Percentiles rank a stretch among this genome's conserved stretches.
Conservation (phyloP, 2,888 invertebrate species). For the Stenodema calcarata region DNA sequence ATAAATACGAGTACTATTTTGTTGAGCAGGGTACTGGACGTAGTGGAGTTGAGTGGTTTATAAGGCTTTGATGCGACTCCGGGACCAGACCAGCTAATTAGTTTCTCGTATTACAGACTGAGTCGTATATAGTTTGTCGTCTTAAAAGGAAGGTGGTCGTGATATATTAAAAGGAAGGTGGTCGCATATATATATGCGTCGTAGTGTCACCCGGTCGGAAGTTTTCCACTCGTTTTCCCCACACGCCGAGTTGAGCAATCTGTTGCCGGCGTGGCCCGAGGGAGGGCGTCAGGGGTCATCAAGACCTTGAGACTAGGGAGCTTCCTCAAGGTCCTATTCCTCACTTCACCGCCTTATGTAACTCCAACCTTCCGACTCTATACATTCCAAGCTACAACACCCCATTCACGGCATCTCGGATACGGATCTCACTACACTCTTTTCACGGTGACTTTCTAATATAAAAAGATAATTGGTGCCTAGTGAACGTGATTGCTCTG, state of each 20-base stretch:
- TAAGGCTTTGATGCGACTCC: too few relatives aligned
- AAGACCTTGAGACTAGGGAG: conserved; percentile 18
- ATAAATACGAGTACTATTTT: too few relatives aligned
- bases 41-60: too few relatives aligned
- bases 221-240: not conserved
- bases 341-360: conserved; percentile 7
- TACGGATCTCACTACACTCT: not conserved
- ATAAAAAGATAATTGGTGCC: not conserved
- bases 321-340: not conserved
- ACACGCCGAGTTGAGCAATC: not conserved
- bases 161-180: too few relatives aligned
- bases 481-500: not conserved
- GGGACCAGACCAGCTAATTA: too few relatives aligned
- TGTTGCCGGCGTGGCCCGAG: not conserved
- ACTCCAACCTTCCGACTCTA: not conserved
- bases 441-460: not conserved
- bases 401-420: not conserved
- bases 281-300: not conserved
- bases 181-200: not conserved
- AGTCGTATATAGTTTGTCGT: too few relatives aligned
- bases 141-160: too few relatives aligned
- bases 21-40: too few relatives aligned
- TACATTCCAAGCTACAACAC: not conserved
- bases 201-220: not conserved
- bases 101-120: too few relatives aligned